Base-by-base conservation (phyloP, 2,888 invertebrate genomes). In the Platycnemis pennipes region DNA sequence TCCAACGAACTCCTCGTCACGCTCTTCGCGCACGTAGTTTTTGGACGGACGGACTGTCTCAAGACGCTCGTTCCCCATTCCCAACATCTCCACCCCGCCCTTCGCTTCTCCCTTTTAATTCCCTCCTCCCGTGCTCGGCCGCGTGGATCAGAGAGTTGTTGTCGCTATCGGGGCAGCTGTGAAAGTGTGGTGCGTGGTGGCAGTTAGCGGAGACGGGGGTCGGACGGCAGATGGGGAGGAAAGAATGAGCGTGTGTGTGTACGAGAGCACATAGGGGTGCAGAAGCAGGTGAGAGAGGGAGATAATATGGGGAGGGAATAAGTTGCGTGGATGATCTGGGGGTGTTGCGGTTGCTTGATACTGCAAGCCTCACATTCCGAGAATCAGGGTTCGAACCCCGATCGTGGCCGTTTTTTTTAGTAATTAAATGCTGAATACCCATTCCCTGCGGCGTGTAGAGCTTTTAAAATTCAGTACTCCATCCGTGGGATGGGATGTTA, bases 81-180 rank as follows among this genome's bases (percentile, higher is more conserved):
- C 26, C 22, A 46, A 5, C 69, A 31, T 69, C 26, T 63, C 2
- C 56, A 22, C 56, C 56, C 56, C 22, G 3, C 56, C 13, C 63
- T 63, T 26, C 63, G 26, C n/a, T 26, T 22, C 46, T 46, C 37
- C 86, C 44, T 86, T 42, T n/a, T n/a, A n/a, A 22, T 7, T 49
- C 7, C 49, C 5, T 26, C 5, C n/a, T n/a, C 31, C 77, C 87
- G 45, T 45, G n/a, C n/a, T 87, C 87, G 45, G 4, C 87, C 87
- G 87, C 37, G 87, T 87, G 45, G 46, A 87, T 87, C 87, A 87
- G 46, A 77, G 26, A 63, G 26, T n/a, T 31, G 31, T 77, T 45
- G 87, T 87, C 87, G 87, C 87, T 77, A 37, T 37, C 31, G 63
- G 56, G 63, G 63, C 63, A 63, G 63, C 63, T 63, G 63, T 63